Evolutionary conservation across 2,797 vertebrate genomes (phyloP), one percentile per base, ranked within the genome.

Genomic region (Sphaeramia orbicularis): DNA sequence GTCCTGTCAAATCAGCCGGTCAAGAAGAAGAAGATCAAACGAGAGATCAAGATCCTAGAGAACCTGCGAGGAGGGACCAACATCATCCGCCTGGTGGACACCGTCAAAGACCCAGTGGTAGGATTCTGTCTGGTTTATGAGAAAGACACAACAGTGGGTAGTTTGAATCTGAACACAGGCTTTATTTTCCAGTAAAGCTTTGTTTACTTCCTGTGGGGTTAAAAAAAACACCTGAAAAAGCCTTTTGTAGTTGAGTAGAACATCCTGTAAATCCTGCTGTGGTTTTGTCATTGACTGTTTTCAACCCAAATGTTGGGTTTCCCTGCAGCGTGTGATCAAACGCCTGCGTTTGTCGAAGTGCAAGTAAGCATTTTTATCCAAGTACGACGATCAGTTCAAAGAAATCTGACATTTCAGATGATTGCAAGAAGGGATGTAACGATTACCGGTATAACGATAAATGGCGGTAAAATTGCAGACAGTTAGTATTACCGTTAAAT

Each of bases 11-110:
- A 49, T 71, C 40, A 99, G 98, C 98, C 98, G 80, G 97, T 99
- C 86, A 99, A 99, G 91, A 99, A 99, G 94, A 99, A 99, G 94
- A 99, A 99, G 93, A 99, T 99, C 93, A 99, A 99, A 89, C 95
- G 98, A 4, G 97, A 99, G 88, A 98, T 99, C 87, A 99, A 99
- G 92, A 99, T 99, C 90, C 90, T 99, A 94, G 97, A 99, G 92
- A 99, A 99, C 85, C 93, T 99, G 59, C 94, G 97, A 64, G 97
- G 98, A 65, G 98, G 97, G 83, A 99, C 97, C 93, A 99, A 99
- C 94, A 98, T 99, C 78, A 99, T 99, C 91, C 97, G 96, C 36
- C 94, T 99, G 83, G 96, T 99, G 81, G 97, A 99, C 93, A 99
- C 97, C 42, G 97, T 99, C 80, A 99, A 99, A 92, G 98, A 99